Evolutionary conservation across 2,888 invertebrate species (phyloP), one percentile per base, ranked within the genome.

Genomic region (Taphrorychus bicolor): DNA sequence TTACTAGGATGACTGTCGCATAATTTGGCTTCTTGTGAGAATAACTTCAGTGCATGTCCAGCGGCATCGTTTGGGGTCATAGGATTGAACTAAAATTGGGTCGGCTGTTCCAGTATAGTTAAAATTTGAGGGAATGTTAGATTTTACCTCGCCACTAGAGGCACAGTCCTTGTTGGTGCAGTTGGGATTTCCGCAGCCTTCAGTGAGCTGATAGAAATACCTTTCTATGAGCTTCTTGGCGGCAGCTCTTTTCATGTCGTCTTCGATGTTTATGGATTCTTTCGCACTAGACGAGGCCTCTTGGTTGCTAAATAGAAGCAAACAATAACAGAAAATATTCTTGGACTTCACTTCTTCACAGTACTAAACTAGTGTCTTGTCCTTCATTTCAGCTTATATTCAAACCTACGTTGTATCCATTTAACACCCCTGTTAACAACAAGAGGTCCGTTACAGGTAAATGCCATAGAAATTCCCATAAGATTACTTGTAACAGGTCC

Each of bases 151-250:
- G 76, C 93, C 93, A 83, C 94, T 94, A 16, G 97, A 96, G 73
- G 94, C 95, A 85, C 97, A 97, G 81, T 90, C 87, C 78, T 88
- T 87, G 84, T 97, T 97, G 77, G 88, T 87, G 83, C 97, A 97
- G 76, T 87, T 86, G n/a, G 89, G 86, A 82, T 94, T 93, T 19
- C 97, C 96, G 83, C 97, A 97, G 74, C 97, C 97, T 81, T 95
- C 93, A 45, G 92, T 90, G 72, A 97, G 84, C 84, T 97, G 95
- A 83, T 93, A 94, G 82, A 96, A 96, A 83, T 96, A 97, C 77
- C 93, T 88, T 83, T 95, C 94, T 73, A 97, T 96, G 71, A 95
- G 85, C 81, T 92, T 91, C 82, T 90, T 93, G 42, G 94, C 95
- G 49, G 90, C 89, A 65, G 89, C 88, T 59, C 91, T 85, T 84